Percentiles rank a stretch among this genome's conserved stretches.
Conservation (phyloP, 2,113 vertebrate genomes). For the Indicator indicator region DNA sequence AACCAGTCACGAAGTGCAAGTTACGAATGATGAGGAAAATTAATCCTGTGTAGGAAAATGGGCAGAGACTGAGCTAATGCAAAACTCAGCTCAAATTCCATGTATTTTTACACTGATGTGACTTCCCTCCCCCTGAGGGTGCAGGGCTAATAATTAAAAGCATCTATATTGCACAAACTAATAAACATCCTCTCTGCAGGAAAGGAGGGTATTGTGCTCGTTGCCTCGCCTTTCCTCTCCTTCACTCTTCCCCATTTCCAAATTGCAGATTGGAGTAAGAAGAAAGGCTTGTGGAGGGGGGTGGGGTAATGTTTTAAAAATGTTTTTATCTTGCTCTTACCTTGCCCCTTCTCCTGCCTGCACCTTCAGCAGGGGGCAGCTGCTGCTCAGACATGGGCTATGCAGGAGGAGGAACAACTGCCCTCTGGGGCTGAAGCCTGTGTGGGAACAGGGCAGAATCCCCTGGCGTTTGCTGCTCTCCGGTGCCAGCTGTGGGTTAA, state of each 20-base stretch:
- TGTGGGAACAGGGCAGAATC: neutral
- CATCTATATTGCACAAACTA: constrained; percentile 23
- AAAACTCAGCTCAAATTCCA: neutral
- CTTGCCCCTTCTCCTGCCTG: neutral
- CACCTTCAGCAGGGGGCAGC: accelerated
- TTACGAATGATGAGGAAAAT: neutral
- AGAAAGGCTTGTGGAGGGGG: accelerated
- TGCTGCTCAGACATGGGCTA: neutral
- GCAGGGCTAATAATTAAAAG: constrained; percentile 19
- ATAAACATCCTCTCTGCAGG: neutral
- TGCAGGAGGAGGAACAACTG: neutral
- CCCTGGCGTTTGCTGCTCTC: neutral
- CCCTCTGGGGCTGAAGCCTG: too few relatives aligned
- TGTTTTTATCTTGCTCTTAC: neutral
- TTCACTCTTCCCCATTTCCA: neutral
- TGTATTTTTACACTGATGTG: neutral
- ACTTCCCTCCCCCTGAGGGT: neutral
- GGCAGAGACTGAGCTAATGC: neutral
- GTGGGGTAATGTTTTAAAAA: accelerated
- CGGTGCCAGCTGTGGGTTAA: neutral
- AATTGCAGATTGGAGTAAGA: neutral
- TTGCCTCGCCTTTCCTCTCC: neutral
- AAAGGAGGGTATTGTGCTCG: neutral
- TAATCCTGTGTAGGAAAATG: neutral
- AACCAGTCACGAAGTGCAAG: neutral